These are phyloP conservation scores for Ophiodon elongatus DNA, from an alignment of 2,113 vertebrate genomes.

Conservation along the genomic window DNA sequence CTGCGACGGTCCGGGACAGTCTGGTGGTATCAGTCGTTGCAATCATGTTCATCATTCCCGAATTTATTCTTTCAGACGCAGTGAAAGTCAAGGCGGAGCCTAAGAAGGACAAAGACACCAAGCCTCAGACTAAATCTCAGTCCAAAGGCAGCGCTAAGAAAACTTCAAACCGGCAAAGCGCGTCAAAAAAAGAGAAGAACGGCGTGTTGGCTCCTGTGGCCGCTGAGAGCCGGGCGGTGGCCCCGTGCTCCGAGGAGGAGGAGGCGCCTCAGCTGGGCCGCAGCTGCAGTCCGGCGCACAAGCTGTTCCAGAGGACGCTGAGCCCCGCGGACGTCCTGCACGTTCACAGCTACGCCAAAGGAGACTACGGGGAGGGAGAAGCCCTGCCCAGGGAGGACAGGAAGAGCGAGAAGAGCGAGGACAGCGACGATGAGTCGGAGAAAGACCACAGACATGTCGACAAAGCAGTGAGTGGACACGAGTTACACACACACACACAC, in stretches of 20 bases:
- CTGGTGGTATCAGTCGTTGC: not conserved
- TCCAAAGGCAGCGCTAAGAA: constrained; percentile 57
- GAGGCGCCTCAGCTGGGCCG: not conserved
- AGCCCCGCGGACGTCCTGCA: constrained; percentile 88
- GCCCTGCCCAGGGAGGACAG: constrained; percentile 57
- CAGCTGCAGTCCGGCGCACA: constrained; percentile 61
- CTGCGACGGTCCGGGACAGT: too few relatives aligned
- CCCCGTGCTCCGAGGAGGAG: constrained; percentile 18
- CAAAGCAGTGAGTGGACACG: constrained; percentile 61
- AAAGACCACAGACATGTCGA: constrained; percentile 51
- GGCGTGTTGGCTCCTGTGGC: not conserved
- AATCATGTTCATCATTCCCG: not conserved
- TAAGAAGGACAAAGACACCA: constrained; percentile 53
- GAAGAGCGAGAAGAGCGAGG: constrained; percentile 32
- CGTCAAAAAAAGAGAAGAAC: constrained; percentile 62
- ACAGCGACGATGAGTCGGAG: constrained; percentile 53
- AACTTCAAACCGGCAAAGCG: constrained; percentile 34
- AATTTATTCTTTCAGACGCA: constrained; percentile 44
- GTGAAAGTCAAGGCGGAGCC: constrained; percentile 40
- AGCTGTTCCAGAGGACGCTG: constrained; percentile 84
- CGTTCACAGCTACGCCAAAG: constrained; percentile 92
- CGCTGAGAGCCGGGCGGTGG: constrained; percentile 2
- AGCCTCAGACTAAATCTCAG: constrained; percentile 46
- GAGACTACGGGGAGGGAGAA: constrained; percentile 83
- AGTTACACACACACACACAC: too few relatives aligned